Percentiles rank a stretch among this genome's conserved stretches.
These are phyloP conservation scores for Drosophila ficusphila DNA, from an alignment of 1,140 invertebrate genomes.

Conservation along the genomic window DNA sequence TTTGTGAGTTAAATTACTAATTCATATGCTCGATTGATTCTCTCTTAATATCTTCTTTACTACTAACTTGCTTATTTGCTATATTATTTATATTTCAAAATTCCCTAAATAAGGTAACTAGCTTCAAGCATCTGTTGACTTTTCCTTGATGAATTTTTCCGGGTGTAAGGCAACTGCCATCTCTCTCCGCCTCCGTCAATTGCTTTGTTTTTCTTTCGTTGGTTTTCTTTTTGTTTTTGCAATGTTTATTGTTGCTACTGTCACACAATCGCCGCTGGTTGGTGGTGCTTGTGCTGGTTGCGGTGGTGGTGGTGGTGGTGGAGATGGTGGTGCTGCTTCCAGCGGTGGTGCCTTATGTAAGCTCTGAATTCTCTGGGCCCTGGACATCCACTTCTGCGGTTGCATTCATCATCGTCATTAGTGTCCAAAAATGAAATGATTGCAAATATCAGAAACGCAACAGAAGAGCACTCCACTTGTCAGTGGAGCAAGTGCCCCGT, in stretches of 20 bases:
- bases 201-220: constrained; percentile 41
- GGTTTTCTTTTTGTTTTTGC: constrained; percentile 60
- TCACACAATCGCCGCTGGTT: constrained; percentile 41
- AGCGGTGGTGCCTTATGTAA: constrained; percentile 50
- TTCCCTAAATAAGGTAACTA: too few relatives aligned
- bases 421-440: constrained; percentile 74
- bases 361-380: constrained; percentile 57
- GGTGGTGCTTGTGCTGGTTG: neutral
- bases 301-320: neutral
- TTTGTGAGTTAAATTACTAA: too few relatives aligned
- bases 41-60: too few relatives aligned
- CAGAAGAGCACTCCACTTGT: constrained; percentile 52
- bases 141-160: neutral
- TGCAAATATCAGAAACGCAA: constrained; percentile 68
- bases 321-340: constrained; percentile 7
- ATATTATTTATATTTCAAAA: neutral
- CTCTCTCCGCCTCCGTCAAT: constrained; percentile 44
- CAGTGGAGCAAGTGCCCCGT: constrained; percentile 16
- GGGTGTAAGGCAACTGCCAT: constrained; percentile 16
- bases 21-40: too few relatives aligned
- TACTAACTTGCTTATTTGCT: too few relatives aligned
- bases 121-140: too few relatives aligned
- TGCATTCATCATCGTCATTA: constrained; percentile 74
- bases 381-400: constrained; percentile 65
- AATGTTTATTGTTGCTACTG: constrained; percentile 71